phyloP scores from a whole-genome alignment of 2,113 vertebrate genomes.

The Siphamia tubifer region DNA sequence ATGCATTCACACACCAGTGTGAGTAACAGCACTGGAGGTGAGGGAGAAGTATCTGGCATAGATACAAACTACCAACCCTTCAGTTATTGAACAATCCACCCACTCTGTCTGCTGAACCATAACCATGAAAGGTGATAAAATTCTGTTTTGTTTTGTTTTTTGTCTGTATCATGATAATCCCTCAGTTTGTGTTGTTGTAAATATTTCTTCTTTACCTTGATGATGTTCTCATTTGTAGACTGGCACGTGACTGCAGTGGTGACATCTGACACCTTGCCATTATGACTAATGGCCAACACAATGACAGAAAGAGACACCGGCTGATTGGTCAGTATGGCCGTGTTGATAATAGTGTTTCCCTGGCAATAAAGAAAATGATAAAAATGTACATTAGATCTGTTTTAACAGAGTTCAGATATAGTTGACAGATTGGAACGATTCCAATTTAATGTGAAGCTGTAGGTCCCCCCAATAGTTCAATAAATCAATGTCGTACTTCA shows the following conservation, averaged over 20 bases:
- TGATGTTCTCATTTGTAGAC: conserved; percentile 85
- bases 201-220: conserved; percentile 82
- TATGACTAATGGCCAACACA: conserved; percentile 84
- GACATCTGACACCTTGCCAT: conserved; percentile 82
- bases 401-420: not conserved
- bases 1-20: too few species aligned
- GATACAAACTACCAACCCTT: too few species aligned
- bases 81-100: too few species aligned
- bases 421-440: not conserved
- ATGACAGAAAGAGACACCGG: conserved; percentile 87
- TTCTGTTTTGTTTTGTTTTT: too few species aligned
- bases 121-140: too few species aligned
- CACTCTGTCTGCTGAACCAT: too few species aligned
- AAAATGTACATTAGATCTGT: not conserved
- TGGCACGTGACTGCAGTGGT: conserved; percentile 84
- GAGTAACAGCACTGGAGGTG: too few species aligned
- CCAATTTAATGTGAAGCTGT: too few species aligned
- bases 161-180: not conserved
- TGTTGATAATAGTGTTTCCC: conserved; percentile 84
- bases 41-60: too few species aligned
- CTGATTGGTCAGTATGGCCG: conserved; percentile 87
- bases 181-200: not conserved
- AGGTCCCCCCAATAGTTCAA: too few species aligned
- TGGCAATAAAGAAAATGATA: conserved; percentile 26
- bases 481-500: too few species aligned